Evolutionary conservation across 2,888 invertebrate genomes (phyloP), one percentile per base, ranked within the genome.

Genomic region (Cataglyphis albicans): DNA sequence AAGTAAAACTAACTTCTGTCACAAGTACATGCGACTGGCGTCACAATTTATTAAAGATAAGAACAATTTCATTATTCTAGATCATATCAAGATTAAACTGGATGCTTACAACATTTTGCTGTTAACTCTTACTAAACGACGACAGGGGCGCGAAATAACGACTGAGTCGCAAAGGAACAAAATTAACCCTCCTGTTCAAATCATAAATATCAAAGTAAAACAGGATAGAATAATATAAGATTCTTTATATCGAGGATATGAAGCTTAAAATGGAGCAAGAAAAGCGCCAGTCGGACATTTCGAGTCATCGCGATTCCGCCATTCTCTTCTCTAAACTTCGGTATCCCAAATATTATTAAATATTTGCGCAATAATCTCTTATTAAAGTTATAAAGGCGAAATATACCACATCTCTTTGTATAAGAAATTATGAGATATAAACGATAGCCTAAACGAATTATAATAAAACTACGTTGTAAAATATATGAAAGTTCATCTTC

Each of bases 1-100:
- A 25, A 41, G 9, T 74, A 63, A 63, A 63, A 21, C 15, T n/a
- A 29, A 41, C 15, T 63, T 32, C 5, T 4, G 0, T 25, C 2
- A 9, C 9, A 15, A 41, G 12, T 61, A 68, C 21, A 12, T 18
- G 25, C 18, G 38, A 18, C 18, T 35, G 41, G 68, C 41, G 61
- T 78, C 75, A 57, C 65, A 64, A 70, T 83, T 88, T 82, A 86
- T 84, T 89, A 82, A 65, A 83, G 72, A 80, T 74, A 55, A 32
- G 78, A 61, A 83, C 82, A 80, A 87, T 89, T 86, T 81, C 63
- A 65, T 65, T 55, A 65, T 81, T 72, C n/a, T 29, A 63, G 68
- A 25, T 52, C 35, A 63, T 64, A 35, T 25, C 4, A 75, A 78
- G 68, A 72, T 57, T 63, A 82, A 68, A 57, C 59, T 29, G 6